Percentiles rank a stretch among this genome's conserved stretches.
Evolutionary conservation across 2,888 invertebrate genomes (phyloP).

Genomic region (Philaethria dido): DNA sequence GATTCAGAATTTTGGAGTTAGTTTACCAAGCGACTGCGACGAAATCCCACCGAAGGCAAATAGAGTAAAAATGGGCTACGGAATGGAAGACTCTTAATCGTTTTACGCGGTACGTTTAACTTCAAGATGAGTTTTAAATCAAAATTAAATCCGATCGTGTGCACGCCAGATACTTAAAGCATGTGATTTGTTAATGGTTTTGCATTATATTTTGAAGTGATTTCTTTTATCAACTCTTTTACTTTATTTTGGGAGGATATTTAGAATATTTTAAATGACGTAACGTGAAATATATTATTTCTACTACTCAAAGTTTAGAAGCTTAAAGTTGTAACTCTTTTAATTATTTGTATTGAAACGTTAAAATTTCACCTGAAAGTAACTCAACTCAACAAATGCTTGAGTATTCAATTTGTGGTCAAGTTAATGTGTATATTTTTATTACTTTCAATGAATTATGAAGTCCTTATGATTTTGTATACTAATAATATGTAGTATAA

Average conservation of each 20-base stretch:
- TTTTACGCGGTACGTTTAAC: slow-evolving; percentile 58
- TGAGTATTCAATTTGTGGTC: no score
- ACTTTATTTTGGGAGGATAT: not conserved
- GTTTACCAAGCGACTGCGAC: slow-evolving; percentile 72
- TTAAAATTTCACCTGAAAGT: not conserved
- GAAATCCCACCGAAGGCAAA: slow-evolving; percentile 61
- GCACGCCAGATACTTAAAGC: slow-evolving; percentile 40
- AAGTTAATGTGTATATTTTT: no score
- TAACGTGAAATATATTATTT: no score
- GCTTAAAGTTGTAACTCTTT: not conserved
- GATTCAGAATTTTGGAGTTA: slow-evolving; percentile 81
- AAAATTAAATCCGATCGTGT: slow-evolving; percentile 47
- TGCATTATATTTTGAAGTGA: slow-evolving; percentile 17
- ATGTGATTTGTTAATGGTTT: slow-evolving; percentile 30
- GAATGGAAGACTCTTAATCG: slow-evolving; percentile 58
- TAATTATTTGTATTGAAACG: not conserved
- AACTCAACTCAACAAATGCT: no score
- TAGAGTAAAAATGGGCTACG: slow-evolving; percentile 58
- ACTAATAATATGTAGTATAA: no score
- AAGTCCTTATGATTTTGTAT: no score
- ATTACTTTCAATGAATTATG: no score
- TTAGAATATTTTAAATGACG: not conserved
- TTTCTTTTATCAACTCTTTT: not conserved
- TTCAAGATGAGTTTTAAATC: slow-evolving; percentile 49
- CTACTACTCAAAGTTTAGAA: no score